Evolutionary conservation across 2,888 invertebrate genomes (phyloP).

Genomic region (Nasonia oneida): DNA sequence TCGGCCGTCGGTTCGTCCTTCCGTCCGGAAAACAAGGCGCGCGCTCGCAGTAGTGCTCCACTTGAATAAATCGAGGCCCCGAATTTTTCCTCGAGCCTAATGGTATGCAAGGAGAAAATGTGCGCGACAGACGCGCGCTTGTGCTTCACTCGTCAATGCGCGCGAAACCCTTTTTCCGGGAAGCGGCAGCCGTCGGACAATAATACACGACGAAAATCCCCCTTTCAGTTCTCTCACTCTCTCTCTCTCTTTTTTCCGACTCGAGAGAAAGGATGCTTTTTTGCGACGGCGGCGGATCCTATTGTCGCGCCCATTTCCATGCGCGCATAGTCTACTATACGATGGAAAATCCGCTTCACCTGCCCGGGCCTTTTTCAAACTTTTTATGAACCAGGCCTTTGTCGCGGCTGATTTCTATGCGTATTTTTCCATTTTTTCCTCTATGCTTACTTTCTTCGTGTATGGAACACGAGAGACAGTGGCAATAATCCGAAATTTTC

Average conservation of each 20-base stretch:
- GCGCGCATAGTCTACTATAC: slow-evolving; percentile 11
- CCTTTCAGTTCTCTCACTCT: not conserved
- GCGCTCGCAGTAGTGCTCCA: slow-evolving; percentile 65
- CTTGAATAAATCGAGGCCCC: slow-evolving; percentile 71
- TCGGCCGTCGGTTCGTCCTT: not conserved
- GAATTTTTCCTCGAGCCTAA: not conserved
- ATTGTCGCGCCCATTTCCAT: slow-evolving; percentile 55
- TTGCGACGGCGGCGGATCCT: slow-evolving; percentile 44
- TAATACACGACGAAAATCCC: slow-evolving; percentile 4
- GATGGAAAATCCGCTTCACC: slow-evolving; percentile 45
- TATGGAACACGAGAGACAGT: too few species aligned
- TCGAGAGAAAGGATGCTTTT: slow-evolving; percentile 10
- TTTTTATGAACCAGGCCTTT: slow-evolving; percentile 56
- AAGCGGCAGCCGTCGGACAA: slow-evolving; percentile 34
- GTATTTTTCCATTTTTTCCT: slow-evolving; percentile 34
- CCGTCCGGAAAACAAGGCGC: slow-evolving; percentile 31
- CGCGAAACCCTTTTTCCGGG: slow-evolving; percentile 66
- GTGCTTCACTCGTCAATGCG: not conserved
- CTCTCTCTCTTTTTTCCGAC: not conserved
- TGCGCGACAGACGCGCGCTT: not conserved
- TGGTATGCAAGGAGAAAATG: not conserved
- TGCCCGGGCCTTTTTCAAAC: slow-evolving; percentile 46
- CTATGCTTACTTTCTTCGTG: not conserved
- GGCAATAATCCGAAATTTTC: too few species aligned
- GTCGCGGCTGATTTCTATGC: not conserved